Conservation (phyloP, 2,888 invertebrate genomes). For the Sclerodermus sp. region DNA sequence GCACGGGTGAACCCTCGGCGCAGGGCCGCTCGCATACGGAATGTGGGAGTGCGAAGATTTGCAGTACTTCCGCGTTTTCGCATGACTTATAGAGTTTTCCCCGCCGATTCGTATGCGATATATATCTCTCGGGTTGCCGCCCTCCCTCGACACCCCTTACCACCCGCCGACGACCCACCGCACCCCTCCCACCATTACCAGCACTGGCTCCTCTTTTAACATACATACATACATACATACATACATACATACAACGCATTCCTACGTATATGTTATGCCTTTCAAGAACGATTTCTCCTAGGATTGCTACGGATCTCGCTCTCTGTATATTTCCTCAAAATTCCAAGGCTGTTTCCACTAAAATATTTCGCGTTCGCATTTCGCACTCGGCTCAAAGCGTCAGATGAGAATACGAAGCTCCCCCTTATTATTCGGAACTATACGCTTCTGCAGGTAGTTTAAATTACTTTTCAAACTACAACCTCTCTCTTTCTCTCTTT, state of each 20-base stretch:
- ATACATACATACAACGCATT: background rate
- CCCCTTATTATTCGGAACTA: background rate
- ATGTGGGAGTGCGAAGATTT: background rate
- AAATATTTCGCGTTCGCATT: background rate
- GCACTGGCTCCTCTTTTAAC: background rate
- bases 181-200: too few species aligned
- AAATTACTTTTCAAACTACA: background rate
- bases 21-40: background rate
- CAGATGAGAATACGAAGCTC: background rate
- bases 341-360: too few species aligned
- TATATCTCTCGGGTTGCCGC: too few species aligned
- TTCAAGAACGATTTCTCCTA: background rate
- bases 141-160: too few species aligned
- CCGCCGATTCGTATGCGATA: background rate
- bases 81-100: background rate
- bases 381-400: background rate
- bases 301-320: background rate
- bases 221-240: background rate
- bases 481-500: too few species aligned
- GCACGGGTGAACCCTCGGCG: background rate
- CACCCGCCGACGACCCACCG: too few species aligned
- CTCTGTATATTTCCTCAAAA: too few species aligned
- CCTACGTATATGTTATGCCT: background rate
- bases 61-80: constrained; percentile 2
- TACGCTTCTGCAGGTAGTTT: background rate